Evolutionary conservation across 2,113 vertebrate species (phyloP), one percentile per base, ranked within the genome.

Genomic region (Syngnathus floridae): DNA sequence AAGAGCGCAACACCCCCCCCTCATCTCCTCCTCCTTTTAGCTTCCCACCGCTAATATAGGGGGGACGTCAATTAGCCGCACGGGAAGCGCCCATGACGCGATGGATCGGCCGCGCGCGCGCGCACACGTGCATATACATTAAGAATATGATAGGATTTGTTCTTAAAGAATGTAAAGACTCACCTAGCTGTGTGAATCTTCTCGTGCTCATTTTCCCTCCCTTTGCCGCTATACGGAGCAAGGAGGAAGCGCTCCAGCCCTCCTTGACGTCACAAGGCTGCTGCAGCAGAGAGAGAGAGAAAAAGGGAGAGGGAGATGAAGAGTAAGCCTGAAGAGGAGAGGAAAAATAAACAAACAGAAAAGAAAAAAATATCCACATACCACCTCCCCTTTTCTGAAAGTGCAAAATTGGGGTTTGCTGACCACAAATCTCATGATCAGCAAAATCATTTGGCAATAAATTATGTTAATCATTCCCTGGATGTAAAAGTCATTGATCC

Each of bases 181-280:
- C 88, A 91, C 91, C 91, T 90, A 79, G 76, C 74, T 43, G 43
- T 56, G 22, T 56, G 38, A 78, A 62, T 79, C 79, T 76, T 88
- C 54, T 56, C 5, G 84, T 88, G 79, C 84, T 79, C 89, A 87
- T 84, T 85, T 71, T 70, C 72, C 65, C 36, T 84, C 87, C 85
- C 83, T 83, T 72, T 65, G 73, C 68, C 72, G 66, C 82, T 79
- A 31, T 31, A 75, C 73, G 78, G 48, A 85, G 79, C 80, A 78
- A 87, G 85, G 83, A 88, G 85, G 83, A 89, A 77, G 84, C 76
- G 88, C 86, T 88, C 81, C 70, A 83, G 85, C 83, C 75, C 68
- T 75, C 77, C 52, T 70, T 91, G 90, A 92, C 91, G 91, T 92
- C 91, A 92, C 72, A 72, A 85, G 86, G 86, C 83, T 86, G 88